Base-by-base conservation (phyloP, 2,797 vertebrate species). In the Pipistrellus nathusii region DNA sequence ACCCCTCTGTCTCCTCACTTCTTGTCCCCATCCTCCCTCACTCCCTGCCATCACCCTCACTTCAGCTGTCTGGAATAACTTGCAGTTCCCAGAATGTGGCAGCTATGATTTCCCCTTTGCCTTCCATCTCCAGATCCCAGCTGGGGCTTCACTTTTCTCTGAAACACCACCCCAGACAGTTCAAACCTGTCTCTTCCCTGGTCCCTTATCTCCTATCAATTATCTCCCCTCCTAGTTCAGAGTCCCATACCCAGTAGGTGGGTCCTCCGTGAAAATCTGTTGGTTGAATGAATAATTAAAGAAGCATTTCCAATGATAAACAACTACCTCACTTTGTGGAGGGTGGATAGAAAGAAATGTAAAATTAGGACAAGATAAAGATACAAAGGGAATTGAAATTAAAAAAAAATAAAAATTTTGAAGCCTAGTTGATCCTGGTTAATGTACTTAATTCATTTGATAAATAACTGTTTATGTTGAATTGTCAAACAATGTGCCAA, bases 361-460 rank as follows among this genome's bases (percentile, higher is more conserved):
- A 64, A 89, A 71, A 2, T 81, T 81, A 48, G 10, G 35, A n/a
- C 4, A 93, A 91, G 14, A 88, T 62, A 62, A 94, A 89, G 51
- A 41, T n/a, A 30, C 23, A 95, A 95, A 76, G n/a, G 4, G n/a
- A 73, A 84, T 9, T 62, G 17, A 85, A 64, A 38, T 73, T 32
- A 4, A 4, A 62, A 66, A 66, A 13, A 57, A 57, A 57, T 64
- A 64, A 44, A 44, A 44, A 44, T 44, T 44, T 44, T 85, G 57
- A 83, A 66, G 88, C 5, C n/a, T 48, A 20, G 25, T 80, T 66
- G 30, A 82, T 71, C 12, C 30, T 48, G 30, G n/a, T 59, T 59
- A 48, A 23, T 23, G 20, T 10, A 55, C 1, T 57, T 75, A 57
- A 51, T 46, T 76, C 3, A 48, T 93, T 90, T 51, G 66, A 80